Evolutionary conservation across 1,140 invertebrate genomes (phyloP), one percentile per base, ranked within the genome.

Genomic region (Triops longicaudatus): DNA sequence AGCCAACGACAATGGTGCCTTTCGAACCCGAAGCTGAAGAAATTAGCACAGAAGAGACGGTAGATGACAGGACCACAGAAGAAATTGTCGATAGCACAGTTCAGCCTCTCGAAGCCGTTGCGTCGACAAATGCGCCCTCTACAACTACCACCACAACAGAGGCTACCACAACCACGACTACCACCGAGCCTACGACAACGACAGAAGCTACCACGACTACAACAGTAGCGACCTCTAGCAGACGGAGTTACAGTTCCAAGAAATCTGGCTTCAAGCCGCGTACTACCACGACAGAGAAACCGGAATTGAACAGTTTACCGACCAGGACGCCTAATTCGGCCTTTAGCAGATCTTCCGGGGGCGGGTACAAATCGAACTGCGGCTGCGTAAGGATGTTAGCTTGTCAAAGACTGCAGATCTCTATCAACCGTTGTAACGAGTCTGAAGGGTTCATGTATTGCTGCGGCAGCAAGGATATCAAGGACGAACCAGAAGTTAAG

Each of bases 371-470:
- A 63, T 63, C 50, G 17, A 63, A 63, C n/a, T 63, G 50, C 50
- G 50, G 50, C 50, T 63, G 50, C 50, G 50, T 63, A 6, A 9
- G 50, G 22, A 63, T 63, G 22, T 22, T 63, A n/a, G 50, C 50
- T 63, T 63, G 50, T 63, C 50, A 63, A 63, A 10, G 50, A 63
- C 17, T 63, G 14, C 50, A 63, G 10, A 63, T 63, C 6, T 63
- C 50, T 63, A 63, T 63, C 50, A 63, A 63, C 50, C 50, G 50
- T n/a, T 63, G 50, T 22, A 63, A 63, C 50, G 50, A 63, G 22
- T 63, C 50, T 5, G 50, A 63, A 22, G 50, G 50, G 6, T 63
- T 63, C 50, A 63, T 63, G 50, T 63, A 63, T 22, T 63, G 50
- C 50, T 63, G 50, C 22, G 50, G 50, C 22, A 63, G 10, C 14